Base-by-base conservation (phyloP, 2,888 invertebrate species). In the Agrochola circellaris region DNA sequence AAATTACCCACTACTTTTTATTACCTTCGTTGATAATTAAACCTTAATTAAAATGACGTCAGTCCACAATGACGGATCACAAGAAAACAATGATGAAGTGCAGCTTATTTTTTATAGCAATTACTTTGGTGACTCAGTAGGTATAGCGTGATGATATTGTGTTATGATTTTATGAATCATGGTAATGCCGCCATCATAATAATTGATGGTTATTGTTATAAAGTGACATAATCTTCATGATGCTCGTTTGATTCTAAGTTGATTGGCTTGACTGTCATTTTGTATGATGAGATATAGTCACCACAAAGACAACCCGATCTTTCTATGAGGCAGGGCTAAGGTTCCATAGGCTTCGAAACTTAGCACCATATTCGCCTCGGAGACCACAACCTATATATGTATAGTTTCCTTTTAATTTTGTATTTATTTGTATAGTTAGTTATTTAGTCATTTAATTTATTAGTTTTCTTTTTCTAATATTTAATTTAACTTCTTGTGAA, bases 81-180 rank as follows among this genome's bases (percentile, higher is more conserved):
- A 65, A 82, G 75, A 83, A 82, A 87, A 90, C 87, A 91, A 89
- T 88, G 77, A 87, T 81, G 26, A 81, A 85, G 77, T 76, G 79
- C 69, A 82, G 62, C 15, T 65, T 78, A 77, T 87, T 90, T 84
- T 84, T 84, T 82, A 58, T 54, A 61, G 79, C 82, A 88, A 90
- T 88, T 90, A 88, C 73, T 81, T 72, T 54, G 82, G 90, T 92
- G 82, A 92, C 81, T 87, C 82, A 83, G 75, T 61, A 62, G 73
- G 80, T 45, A 75, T 85, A 71, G 85, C 83, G 73, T 88, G 87
- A 88, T 81, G 67, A 78, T 86, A 73, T 74, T 51, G 65, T 68
- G 70, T 86, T 48, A 73, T 84, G 86, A 89, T 68, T 68, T 85
- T 48, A 73, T 84, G 86, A 89, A 74, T 90, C 89, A 90, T 61